Base-by-base conservation (phyloP, 1,140 invertebrate genomes). In the Camponotus floridanus region DNA sequence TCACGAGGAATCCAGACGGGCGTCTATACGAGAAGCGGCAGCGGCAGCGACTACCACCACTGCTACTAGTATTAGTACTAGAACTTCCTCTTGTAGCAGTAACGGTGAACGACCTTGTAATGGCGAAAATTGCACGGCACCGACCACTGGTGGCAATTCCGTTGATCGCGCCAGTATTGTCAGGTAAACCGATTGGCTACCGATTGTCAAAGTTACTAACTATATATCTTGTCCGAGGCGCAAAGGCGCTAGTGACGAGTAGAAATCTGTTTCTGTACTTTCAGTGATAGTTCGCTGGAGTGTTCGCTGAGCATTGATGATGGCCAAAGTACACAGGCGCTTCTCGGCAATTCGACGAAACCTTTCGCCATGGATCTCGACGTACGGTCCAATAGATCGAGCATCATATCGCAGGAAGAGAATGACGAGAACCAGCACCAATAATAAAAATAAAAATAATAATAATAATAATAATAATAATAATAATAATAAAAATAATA, bases 1-100 rank as follows among this genome's bases (percentile, higher is more conserved):
- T 92, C 97, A 98, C 94, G 97, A 97, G 89, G 95, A 95, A 45
- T 94, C 93, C 2, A 92, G 94, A 15, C 92, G 94, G 78, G 92
- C 93, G 42, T 92, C 93, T 15, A 70, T 91, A n/a, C 92, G 91
- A n/a, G 92, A 94, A n/a, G 76, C 89, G 2, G 64, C 65, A 3
- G 86, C 85, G 11, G 76, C 42, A 8, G 26, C 59, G 21, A 36
- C 73, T n/a, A 18, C 42, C 8, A 13, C 78, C 18, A 55, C 26
- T 13, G 51, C 21, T 15, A 51, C 73, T 9, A 15, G 61, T 61
- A 87, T 78, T 9, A 86, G 64, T 9, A 79, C 74, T 4, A 86
- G 90, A 9, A 89, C 92, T 9, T 90, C 91, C 4, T 86, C 87
- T 51, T 88, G 89, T 74, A 92, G 90, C 65, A 91, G 87, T 74